Percentiles rank a stretch among this genome's conserved stretches.
phyloP scores from a whole-genome alignment of 2,797 vertebrate genomes.

The Sebastes paucispinis region DNA sequence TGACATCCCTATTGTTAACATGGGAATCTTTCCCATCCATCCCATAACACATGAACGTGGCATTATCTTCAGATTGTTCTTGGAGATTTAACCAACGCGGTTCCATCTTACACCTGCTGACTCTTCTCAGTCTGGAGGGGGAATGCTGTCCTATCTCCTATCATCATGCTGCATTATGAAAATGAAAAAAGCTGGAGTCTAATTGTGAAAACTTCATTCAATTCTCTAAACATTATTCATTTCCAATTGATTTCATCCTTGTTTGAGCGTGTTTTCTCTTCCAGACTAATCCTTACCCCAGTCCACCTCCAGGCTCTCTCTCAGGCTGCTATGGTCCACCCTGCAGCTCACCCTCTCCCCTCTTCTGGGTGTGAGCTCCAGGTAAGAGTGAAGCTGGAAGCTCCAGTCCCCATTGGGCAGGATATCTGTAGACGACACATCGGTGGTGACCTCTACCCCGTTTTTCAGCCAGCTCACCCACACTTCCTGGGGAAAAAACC shows the following conservation, averaged over 20 bases:
- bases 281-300: conserved; percentile 48
- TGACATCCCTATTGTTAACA: background rate
- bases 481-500: conserved; percentile 42
- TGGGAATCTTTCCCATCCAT: background rate
- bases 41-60: background rate
- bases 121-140: background rate
- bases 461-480: conserved; percentile 64
- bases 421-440: background rate
- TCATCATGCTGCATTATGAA: background rate
- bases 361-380: conserved; percentile 46
- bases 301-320: conserved; percentile 29
- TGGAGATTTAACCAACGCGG: background rate
- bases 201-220: background rate
- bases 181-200: background rate
- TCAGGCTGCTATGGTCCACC: conserved; percentile 55
- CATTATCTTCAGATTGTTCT: background rate
- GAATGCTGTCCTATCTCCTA: background rate
- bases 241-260: background rate
- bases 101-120: background rate
- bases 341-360: conserved; percentile 63
- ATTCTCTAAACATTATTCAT: background rate
- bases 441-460: conserved; percentile 6
- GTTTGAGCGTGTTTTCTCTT: background rate
- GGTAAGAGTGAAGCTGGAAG: conserved; percentile 61
- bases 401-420: conserved; percentile 69